Conservation (phyloP, 1,140 invertebrate genomes). For the Argopecten irradians region DNA sequence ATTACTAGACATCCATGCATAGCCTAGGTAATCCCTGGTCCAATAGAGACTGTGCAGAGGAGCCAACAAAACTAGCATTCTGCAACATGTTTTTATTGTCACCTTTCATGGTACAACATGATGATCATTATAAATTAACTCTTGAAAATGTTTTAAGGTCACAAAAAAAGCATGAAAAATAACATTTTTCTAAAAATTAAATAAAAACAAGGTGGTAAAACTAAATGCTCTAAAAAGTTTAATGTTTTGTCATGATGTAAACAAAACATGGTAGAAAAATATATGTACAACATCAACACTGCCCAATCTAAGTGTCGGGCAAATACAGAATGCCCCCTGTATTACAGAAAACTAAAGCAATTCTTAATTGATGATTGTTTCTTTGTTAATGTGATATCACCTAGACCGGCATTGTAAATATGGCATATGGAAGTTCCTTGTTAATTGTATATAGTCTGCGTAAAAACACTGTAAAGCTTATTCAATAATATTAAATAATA, state of each 20-base stretch:
- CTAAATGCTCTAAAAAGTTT: constrained; percentile 23
- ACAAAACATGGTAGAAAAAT: constrained; percentile 22
- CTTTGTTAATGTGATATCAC: not conserved
- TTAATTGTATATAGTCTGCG: constrained; percentile 18
- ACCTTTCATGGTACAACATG: constrained; percentile 14
- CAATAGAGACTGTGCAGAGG: not conserved
- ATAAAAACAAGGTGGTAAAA: constrained; percentile 23
- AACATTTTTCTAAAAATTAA: constrained; percentile 19
- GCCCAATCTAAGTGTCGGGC: not conserved
- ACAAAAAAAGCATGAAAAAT: constrained; percentile 7
- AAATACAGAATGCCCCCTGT: not conserved
- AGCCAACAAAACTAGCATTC: constrained; percentile 21
- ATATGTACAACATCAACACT: constrained; percentile 10
- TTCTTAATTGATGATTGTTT: constrained; percentile 3
- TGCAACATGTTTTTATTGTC: constrained; percentile 23
- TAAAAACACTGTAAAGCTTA: constrained; percentile 8
- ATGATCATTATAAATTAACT: constrained; percentile 19
- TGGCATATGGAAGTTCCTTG: not conserved
- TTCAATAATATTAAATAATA: not conserved
- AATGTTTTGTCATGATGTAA: constrained; percentile 23
- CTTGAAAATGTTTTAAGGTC: constrained; percentile 5
- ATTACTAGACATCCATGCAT: too few relatives aligned
- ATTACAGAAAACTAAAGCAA: not conserved
- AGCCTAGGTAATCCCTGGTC: not conserved
- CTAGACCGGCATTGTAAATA: not conserved